Percentiles rank a stretch among this genome's conserved stretches.
phyloP scores from a whole-genome alignment of 1,140 invertebrate species.

The Cyclargus thomasi region DNA sequence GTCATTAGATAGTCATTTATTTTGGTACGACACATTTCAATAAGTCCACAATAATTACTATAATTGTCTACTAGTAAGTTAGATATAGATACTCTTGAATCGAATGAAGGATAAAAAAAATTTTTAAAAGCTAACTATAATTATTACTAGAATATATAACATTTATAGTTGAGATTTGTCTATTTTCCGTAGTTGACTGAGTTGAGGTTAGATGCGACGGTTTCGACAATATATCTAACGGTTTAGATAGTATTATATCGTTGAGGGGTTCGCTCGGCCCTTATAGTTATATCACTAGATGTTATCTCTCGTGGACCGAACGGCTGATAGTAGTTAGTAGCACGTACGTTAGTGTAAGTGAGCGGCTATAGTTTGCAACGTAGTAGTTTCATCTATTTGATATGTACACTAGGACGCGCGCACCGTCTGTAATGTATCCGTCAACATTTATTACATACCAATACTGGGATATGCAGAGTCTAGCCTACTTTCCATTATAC shows the following conservation, averaged over 20 bases:
- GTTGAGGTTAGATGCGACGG: constrained; percentile 47
- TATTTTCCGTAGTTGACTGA: constrained; percentile 67
- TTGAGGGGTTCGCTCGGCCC: constrained; percentile 21
- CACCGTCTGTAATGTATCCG: too few relatives aligned
- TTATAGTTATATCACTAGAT: constrained; percentile 43
- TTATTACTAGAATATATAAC: constrained; percentile 33
- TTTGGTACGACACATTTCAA: constrained; percentile 51
- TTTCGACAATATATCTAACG: constrained; percentile 52
- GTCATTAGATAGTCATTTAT: constrained; percentile 55
- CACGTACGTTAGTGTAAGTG: constrained; percentile 47
- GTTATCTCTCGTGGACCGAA: constrained; percentile 51
- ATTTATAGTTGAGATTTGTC: constrained; percentile 48
- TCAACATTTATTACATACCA: too few relatives aligned
- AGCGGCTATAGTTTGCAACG: constrained; percentile 44
- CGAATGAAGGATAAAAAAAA: constrained; percentile 46
- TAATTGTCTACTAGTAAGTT: constrained; percentile 43
- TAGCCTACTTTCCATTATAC: too few relatives aligned
- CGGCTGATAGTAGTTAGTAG: constrained; percentile 53
- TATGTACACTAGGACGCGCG: constrained; percentile 31
- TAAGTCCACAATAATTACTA: constrained; percentile 30
- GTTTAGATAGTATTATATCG: constrained; percentile 32
- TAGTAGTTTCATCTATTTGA: constrained; percentile 37
- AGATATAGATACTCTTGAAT: constrained; percentile 48
- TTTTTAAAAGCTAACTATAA: constrained; percentile 38
- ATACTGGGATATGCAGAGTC: too few relatives aligned